Percentiles rank a stretch among this genome's conserved stretches.
phyloP scores from a whole-genome alignment of 2,797 vertebrate genomes.

The Syngnathus acus region DNA sequence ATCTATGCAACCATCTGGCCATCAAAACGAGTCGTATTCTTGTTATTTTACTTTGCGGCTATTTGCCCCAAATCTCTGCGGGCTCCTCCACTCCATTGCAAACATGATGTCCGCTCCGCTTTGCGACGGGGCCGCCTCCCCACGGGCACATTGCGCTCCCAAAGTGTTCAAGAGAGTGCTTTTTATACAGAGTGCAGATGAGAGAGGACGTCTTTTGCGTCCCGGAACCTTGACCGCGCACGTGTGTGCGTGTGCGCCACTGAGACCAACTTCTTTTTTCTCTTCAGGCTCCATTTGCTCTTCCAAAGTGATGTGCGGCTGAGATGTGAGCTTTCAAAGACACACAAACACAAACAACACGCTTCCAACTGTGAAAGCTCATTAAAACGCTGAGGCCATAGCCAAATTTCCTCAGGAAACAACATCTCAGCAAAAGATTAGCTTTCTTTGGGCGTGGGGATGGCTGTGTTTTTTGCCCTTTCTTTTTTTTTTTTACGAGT shows the following conservation, averaged over 20 bases:
- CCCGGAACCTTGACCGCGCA: background rate
- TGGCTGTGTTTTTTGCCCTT: background rate
- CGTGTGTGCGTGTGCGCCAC: background rate
- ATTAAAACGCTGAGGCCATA: background rate
- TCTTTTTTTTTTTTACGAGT: background rate
- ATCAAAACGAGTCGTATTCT: background rate
- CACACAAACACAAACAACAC: background rate
- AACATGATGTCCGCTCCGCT: background rate
- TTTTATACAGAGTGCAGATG: background rate
- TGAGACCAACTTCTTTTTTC: background rate
- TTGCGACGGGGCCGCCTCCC: background rate
- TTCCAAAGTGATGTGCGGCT: background rate
- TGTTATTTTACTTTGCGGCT: background rate
- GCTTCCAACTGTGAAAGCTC: conserved; percentile 3
- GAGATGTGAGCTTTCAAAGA: conserved; percentile 6
- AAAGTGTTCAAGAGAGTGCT: background rate
- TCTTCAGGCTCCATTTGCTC: conserved; percentile 2
- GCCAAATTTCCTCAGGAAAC: conserved; percentile 6
- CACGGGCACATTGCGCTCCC: background rate
- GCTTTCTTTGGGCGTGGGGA: background rate
- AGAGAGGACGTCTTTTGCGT: conserved; percentile 1
- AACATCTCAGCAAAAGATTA: background rate
- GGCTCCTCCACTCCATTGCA: background rate
- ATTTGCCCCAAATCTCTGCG: background rate
- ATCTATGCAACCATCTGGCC: background rate